These are phyloP conservation scores for Hormiphora californensis DNA, from an alignment of 37 sponge, comb jelly and placozoan genomes.

Conservation along the genomic window DNA sequence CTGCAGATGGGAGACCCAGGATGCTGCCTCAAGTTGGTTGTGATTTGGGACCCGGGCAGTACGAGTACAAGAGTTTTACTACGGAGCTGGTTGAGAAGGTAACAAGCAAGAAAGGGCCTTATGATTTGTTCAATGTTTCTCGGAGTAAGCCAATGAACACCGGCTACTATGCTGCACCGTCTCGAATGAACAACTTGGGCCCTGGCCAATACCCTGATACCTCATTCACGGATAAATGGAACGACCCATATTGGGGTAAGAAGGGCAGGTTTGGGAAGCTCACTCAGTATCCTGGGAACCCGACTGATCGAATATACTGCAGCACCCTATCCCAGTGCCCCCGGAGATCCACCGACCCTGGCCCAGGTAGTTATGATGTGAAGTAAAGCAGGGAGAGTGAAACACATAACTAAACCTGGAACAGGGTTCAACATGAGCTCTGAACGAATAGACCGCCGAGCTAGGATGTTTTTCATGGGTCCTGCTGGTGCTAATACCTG, in stretches of 20 bases:
- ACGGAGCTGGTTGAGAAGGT: constrained; percentile 66
- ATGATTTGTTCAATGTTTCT: constrained; percentile 83
- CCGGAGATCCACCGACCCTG: constrained; percentile 52
- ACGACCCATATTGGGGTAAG: constrained; percentile 61
- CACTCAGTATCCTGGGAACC: constrained; percentile 65
- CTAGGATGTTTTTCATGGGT: constrained; percentile 46
- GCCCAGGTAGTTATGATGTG: constrained; percentile 23
- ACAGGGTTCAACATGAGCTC: constrained; percentile 45
- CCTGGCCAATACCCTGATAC: constrained; percentile 77
- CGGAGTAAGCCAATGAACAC: constrained; percentile 59
- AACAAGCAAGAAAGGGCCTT: constrained; percentile 84
- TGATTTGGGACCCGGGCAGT: constrained; percentile 74
- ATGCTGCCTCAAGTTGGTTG: constrained; percentile 61
- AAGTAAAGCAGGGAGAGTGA: background rate
- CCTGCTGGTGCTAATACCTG: constrained; percentile 48
- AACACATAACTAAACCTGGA: constrained; percentile 41
- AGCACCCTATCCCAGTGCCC: constrained; percentile 92
- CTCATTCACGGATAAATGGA: constrained; percentile 70
- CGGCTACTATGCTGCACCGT: constrained; percentile 55
- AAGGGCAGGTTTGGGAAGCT: constrained; percentile 71
- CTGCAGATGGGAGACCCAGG: constrained; percentile 58
- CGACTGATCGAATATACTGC: constrained; percentile 88
- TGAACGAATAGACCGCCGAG: constrained; percentile 47
- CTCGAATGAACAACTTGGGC: constrained; percentile 63
- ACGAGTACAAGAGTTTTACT: constrained; percentile 65